These are phyloP conservation scores for Platynereis dumerilii DNA, from an alignment of 2,888 invertebrate genomes.

Conservation along the genomic window DNA sequence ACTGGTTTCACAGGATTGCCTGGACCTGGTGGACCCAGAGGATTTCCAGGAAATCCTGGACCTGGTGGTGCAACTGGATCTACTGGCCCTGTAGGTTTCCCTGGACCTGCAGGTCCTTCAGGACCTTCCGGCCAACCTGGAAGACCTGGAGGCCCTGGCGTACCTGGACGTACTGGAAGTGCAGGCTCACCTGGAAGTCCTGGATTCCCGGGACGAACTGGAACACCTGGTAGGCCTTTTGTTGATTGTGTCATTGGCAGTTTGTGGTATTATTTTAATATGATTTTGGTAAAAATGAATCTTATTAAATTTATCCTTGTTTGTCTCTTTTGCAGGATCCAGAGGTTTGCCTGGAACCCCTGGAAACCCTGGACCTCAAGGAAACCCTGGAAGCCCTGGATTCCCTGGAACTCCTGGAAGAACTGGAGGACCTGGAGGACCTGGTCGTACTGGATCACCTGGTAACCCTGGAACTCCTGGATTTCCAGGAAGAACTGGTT, in stretches of 20 bases:
- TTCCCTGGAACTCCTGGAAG: slow-evolving; percentile 24
- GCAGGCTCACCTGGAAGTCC: neutral
- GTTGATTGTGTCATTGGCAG: too few relatives aligned
- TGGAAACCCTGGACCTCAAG: slow-evolving; percentile 12
- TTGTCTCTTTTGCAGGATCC: neutral
- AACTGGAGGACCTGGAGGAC: neutral
- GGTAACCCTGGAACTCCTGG: neutral
- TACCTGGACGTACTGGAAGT: slow-evolving; percentile 2
- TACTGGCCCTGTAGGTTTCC: neutral
- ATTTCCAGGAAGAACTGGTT: slow-evolving; percentile 13
- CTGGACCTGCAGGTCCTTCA: neutral
- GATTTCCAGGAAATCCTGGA: slow-evolving; percentile 3
- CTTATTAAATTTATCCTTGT: too few relatives aligned
- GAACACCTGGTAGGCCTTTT: neutral
- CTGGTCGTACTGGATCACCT: slow-evolving; percentile 5
- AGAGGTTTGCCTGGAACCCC: slow-evolving; percentile 11
- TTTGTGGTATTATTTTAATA: too few relatives aligned
- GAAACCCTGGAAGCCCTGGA: slow-evolving; percentile 21
- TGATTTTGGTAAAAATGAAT: too few relatives aligned
- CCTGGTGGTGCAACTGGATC: neutral
- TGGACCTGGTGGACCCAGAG: neutral
- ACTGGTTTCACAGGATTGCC: slow-evolving; percentile 2
- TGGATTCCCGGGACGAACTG: neutral
- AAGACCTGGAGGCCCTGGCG: neutral
- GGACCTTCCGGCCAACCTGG: slow-evolving; percentile 1